Conservation (phyloP, 2,888 invertebrate genomes). For the Chydorus sphaericus region DNA sequence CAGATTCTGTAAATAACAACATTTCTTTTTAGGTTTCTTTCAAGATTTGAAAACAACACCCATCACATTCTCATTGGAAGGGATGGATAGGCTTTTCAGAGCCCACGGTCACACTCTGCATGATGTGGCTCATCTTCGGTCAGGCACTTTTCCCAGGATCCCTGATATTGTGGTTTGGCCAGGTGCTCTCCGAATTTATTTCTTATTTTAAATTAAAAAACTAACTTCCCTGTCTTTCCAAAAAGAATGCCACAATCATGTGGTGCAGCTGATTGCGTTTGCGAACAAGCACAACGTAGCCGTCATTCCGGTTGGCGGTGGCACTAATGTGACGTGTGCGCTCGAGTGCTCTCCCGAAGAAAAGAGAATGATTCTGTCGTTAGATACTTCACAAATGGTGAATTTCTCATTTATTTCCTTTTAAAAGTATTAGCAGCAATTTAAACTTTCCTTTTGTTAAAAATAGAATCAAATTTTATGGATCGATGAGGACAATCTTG, state of each 20-base stretch:
- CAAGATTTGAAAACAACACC: conserved; percentile 38
- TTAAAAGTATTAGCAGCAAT: not conserved
- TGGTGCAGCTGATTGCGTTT: conserved; percentile 57
- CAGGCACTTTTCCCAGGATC: conserved; percentile 57
- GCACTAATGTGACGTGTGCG: conserved; percentile 81
- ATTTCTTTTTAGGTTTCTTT: conserved; percentile 33
- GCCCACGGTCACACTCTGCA: conserved; percentile 87
- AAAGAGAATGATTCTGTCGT: conserved; percentile 60
- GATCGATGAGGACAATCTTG: conserved; percentile 72
- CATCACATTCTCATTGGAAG: conserved; percentile 51
- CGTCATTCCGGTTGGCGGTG: conserved; percentile 85
- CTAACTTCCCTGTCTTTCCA: conserved; percentile 14
- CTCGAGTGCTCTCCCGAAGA: conserved; percentile 69
- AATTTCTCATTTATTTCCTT: conserved; percentile 13
- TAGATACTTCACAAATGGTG: conserved; percentile 90
- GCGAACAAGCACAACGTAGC: conserved; percentile 52
- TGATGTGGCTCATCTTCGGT: conserved; percentile 65
- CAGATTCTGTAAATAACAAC: not conserved
- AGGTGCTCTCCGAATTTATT: not conserved
- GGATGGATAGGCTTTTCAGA: conserved; percentile 68
- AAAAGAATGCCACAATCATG: conserved; percentile 63
- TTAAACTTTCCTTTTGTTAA: conserved; percentile 17
- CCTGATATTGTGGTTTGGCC: conserved; percentile 95
- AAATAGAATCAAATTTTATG: conserved; percentile 68
- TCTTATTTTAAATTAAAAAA: not conserved